Base-by-base conservation (phyloP, 1,140 invertebrate species). In the Drosophila neocordata region DNA sequence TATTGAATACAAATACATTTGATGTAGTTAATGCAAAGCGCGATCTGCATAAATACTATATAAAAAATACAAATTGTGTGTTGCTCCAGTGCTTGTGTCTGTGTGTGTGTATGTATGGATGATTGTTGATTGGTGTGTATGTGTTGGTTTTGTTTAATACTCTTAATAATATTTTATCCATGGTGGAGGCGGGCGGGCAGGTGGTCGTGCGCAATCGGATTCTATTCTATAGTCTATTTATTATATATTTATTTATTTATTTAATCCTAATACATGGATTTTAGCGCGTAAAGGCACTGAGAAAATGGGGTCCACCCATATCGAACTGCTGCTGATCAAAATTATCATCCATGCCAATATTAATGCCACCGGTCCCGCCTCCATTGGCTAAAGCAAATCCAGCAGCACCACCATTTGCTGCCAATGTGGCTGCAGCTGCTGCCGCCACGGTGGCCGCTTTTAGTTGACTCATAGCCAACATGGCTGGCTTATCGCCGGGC, bases 241-340 rank as follows among this genome's bases (percentile, higher is more conserved):
- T 31, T 1, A 31, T 31, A 0, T 6, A 31, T 6, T 31, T 15
- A 41, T 22, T 20, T 38, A 58, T 57, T 65, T 58, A 41, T 24
- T 24, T 58, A 31, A 20, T 48, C 38, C 18, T 63, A 31, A 34
- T 53, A 35, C 15, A 9, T 34, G 31, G n/a, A 18, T 20, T 44
- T 37, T 56, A 90, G 66, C 81, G 89, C 65, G 90, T 91, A 61
- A 91, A 91, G 80, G 89, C 89, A 90, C 90, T 91, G 38, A 91
- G 80, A 83, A 91, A 91, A 73, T 91, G 89, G 56, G 88, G 89
- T 27, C 87, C 89, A 4, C 85, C 80, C 90, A 91, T 79, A 44
- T 91, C 90, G 41, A 91, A 91, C 56, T 88, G 89, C 68, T 90
- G 87, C 58, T 81, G 83, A 20, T 91, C 89, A 44, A 77, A 90